Conservation (phyloP, 2,113 vertebrate genomes). For the Sander vitreus region DNA sequence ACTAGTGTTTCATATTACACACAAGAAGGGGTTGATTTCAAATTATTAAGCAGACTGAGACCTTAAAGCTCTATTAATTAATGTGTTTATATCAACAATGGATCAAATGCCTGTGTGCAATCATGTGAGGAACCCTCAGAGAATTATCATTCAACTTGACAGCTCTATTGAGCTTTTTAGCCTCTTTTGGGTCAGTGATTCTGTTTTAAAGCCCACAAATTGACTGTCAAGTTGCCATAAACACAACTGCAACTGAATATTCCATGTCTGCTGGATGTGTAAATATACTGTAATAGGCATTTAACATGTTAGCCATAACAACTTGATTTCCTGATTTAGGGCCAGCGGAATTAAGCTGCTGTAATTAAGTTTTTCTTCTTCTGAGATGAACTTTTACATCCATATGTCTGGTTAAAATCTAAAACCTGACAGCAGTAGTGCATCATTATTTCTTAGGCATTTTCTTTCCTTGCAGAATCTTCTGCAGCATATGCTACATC, state of each 20-base stretch:
- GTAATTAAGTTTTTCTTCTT: slow-evolving; percentile 5
- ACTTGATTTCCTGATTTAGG: background rate
- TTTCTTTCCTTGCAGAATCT: slow-evolving; percentile 41
- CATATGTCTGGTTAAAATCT: slow-evolving; percentile 7
- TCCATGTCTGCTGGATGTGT: background rate
- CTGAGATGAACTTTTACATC: slow-evolving; percentile 1
- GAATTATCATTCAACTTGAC: background rate
- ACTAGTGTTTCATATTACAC: slow-evolving; percentile 18
- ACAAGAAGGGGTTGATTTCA: background rate
- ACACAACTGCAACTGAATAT: background rate
- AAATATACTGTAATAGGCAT: background rate
- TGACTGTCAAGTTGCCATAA: background rate
- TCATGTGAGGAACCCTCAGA: background rate
- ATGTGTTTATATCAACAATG: slow-evolving; percentile 1
- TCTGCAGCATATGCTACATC: slow-evolving; percentile 52
- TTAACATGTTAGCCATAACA: background rate
- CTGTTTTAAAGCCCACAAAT: background rate
- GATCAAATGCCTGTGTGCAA: background rate
- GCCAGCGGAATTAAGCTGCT: background rate
- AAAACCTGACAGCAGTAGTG: slow-evolving; percentile 2
- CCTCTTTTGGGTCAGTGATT: background rate
- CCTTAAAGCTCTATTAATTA: background rate
- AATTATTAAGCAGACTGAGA: slow-evolving; percentile 2
- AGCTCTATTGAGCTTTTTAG: background rate
- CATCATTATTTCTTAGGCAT: slow-evolving; percentile 47